Evolutionary conservation across 2,113 vertebrate species (phyloP), one percentile per base, ranked within the genome.

Genomic region (Callipepla squamata): DNA sequence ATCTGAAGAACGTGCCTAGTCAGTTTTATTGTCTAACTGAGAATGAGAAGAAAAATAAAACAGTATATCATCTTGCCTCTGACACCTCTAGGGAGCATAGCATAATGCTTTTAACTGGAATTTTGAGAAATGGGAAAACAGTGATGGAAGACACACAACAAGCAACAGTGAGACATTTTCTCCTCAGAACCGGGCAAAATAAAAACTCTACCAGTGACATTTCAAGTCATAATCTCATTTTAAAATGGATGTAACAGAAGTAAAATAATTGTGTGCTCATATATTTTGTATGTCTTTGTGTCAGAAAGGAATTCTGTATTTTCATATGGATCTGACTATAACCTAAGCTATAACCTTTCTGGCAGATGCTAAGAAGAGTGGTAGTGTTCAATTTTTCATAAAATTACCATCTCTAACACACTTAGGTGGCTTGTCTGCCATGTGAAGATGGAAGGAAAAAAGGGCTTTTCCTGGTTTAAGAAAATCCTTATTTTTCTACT

Each of bases 1-100:
- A 26, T 78, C 50, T 66, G 84, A 94, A 93, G 90, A 92, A 88
- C 51, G 57, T 75, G 61, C 68, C 42, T 88, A 12, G 32, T 85
- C 78, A 85, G 74, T 70, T 81, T 88, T 85, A 70, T 85, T 77
- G 78, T 80, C 78, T 89, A 70, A 70, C 28, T 53, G 23, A 70
- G 74, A 82, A 91, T 22, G 55, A 63, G 72, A 53, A 80, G 62
- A 69, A 50, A 78, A 83, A 85, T 77, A 92, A 86, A 89, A 81
- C 53, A 68, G 32, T 13, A 0, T 59, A 91, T 87, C 72, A 82
- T 42, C 62, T 89, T 67, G 36, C 32, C 76, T 81, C 38, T 74
- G 78, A 82, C 50, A 15, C 68, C 63, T 87, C 70, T 42, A 34
- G 59, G 67, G 70, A 95, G 34, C 32, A 47, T 13, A 53, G 45